Evolutionary conservation across 1,140 invertebrate species (phyloP), one percentile per base, ranked within the genome.

Genomic region (Ostrea denselamellosa): DNA sequence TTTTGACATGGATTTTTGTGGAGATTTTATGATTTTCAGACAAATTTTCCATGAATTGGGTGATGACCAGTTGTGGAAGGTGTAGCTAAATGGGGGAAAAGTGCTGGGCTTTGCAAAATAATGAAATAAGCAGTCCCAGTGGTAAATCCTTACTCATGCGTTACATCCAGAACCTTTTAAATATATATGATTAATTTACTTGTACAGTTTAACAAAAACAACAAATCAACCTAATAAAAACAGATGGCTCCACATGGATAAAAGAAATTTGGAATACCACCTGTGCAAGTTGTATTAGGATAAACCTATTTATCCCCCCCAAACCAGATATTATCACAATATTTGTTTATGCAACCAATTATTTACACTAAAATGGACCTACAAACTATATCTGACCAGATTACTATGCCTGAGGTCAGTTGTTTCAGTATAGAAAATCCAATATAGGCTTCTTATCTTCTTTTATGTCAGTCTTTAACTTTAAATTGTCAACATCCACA

Each of bases 341-440:
- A 77, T 77, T 77, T 77, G 68, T 77, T 77, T 77, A 77, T 77
- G 68, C 68, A 77, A 77, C 25, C 25, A 17, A 77, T 77, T 77
- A 77, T 77, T 77, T 77, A 77, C 68, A 28, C 28, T 14, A 77
- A 25, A 34, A 77, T 28, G 14, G 25, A 77, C 68, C 68, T 12
- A 14, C 28, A 12, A 77, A 77, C 14, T 34, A 77, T 34, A 77
- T 77, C 25, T 77, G 68, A 28, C 68, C 68, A 77, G 68, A 25
- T 77, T 77, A 77, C 68, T 77, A 9, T 14, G 25, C 68, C 68
- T 34, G 4, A 34, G 68, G 68, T 25, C 68, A 34, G 22, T 77
- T 62, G 56, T 77, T 34, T 77, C 68, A 77, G 68, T 77, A 44
- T 44, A 28, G 28, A 77, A 77, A 77, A 77, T 77, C 10, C 28